Conservation (phyloP, 2,797 vertebrate genomes). For the Dallia pectoralis region DNA sequence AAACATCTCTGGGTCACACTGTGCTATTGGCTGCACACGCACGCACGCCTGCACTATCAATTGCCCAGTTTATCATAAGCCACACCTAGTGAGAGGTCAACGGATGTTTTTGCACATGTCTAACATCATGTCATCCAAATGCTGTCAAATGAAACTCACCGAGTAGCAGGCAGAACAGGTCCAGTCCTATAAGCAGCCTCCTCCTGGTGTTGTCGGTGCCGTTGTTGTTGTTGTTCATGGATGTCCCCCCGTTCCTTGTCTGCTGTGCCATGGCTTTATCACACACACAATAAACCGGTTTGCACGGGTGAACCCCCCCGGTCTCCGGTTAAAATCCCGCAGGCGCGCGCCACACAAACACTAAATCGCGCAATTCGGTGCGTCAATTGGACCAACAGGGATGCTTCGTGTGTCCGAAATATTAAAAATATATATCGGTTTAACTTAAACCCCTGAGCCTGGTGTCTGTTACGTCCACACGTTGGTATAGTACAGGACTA, state of each 20-base stretch:
- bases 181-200: conserved; percentile 87
- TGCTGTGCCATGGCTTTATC: conserved; percentile 95
- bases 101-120: not conserved
- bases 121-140: not conserved
- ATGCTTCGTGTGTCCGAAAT: conserved; percentile 26
- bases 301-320: conserved; percentile 79
- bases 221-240: conserved; percentile 88
- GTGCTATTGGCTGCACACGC: too few species aligned
- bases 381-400: conserved; percentile 24
- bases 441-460: not conserved
- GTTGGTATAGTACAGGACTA: not conserved
- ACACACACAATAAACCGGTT: conserved; percentile 91
- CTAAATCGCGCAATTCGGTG: conserved; percentile 35
- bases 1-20: not conserved
- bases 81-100: not conserved
- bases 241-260: conserved; percentile 91
- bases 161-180: conserved; percentile 92
- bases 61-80: not conserved
- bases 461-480: not conserved
- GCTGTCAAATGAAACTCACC: conserved; percentile 75
- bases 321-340: conserved; percentile 54
- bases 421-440: not conserved
- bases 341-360: conserved; percentile 41
- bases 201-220: conserved; percentile 84
- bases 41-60: not conserved